Percentiles rank a stretch among this genome's conserved stretches.
phyloP scores from a whole-genome alignment of 2,113 vertebrate species.

The Myanophis thanlyinensis region DNA sequence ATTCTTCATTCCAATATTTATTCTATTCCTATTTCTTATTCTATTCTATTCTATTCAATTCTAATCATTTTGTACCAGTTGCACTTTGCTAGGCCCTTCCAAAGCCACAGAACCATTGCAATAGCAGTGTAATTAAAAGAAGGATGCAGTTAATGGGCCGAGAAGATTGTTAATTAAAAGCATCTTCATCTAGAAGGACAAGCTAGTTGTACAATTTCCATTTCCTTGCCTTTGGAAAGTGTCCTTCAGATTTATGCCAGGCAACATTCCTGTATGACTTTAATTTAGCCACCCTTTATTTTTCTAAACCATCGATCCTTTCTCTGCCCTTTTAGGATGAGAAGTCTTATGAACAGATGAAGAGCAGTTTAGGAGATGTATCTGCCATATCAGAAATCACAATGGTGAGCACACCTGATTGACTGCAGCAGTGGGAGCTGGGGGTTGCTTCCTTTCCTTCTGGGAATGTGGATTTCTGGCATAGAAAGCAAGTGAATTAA shows the following conservation, averaged over 20 bases:
- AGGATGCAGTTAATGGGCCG: neutral
- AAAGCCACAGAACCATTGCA: neutral
- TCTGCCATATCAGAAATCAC: constrained; percentile 76
- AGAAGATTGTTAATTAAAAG: neutral
- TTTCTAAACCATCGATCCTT: neutral
- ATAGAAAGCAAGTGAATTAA: neutral
- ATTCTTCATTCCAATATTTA: too few species aligned
- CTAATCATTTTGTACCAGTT: neutral
- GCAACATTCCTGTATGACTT: neutral
- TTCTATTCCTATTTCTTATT: too few species aligned
- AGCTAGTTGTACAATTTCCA: neutral
- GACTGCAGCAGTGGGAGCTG: neutral
- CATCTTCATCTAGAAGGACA: neutral
- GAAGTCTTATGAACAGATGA: constrained; percentile 81
- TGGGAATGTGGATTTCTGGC: too few species aligned
- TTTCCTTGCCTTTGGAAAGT: neutral
- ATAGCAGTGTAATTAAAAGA: neutral
- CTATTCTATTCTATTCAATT: too few species aligned
- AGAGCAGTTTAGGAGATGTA: constrained; percentile 71
- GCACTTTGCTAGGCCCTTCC: neutral
- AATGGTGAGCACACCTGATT: constrained; percentile 74
- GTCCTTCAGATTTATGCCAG: neutral
- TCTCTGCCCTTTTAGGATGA: constrained; percentile 70
- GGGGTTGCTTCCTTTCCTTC: neutral
- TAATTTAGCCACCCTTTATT: neutral